Evolutionary conservation across 2,797 vertebrate genomes (phyloP), one percentile per base, ranked within the genome.

Genomic region (Pangasius larnaudii): DNA sequence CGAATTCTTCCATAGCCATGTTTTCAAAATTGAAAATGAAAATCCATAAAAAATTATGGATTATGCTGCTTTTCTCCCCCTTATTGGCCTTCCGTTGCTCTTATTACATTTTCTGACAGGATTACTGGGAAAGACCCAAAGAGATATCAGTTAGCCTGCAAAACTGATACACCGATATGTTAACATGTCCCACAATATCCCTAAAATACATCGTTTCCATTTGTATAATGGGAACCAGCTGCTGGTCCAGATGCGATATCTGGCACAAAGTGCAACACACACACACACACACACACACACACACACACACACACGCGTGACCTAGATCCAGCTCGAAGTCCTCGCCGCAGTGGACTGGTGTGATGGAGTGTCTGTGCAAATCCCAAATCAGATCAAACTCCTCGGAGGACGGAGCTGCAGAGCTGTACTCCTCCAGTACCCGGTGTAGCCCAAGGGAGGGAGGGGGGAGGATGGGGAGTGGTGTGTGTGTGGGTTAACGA

Each of bases 151-250:
- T 89, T 88, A 59, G 78, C 72, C 79, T 85, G 56, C 24, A 87
- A 33, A 86, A 88, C 30, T 81, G 75, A 85, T 85, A 83, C 24
- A 30, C 67, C 56, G 85, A 89, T 85, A 92, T 91, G 89, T 82
- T 91, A 86, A 90, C 85, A 87, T 84, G 80, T 89, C 85, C 51
- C 81, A 75, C 85, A 86, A 84, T 88, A 88, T 88, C 86, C 88
- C 86, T 89, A 86, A 90, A 89, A 91, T 89, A 90, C 90, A 87
- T 84, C 0, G 53, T 86, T 90, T 88, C 87, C 83, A 89, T 89
- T 89, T 86, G 75, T 78, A 82, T 89, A 82, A 91, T 91, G 89
- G 89, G 77, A 91, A 89, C 78, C 88, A 90, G 91, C 88, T 91
- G 90, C 84, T 89, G 53, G 86, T 89, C 92, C 90, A 90, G 87